A percentile compares a stretch with the other conserved stretches of the same genome.
Conservation (phyloP, 2,113 vertebrate species). For the Podarcis muralis region DNA sequence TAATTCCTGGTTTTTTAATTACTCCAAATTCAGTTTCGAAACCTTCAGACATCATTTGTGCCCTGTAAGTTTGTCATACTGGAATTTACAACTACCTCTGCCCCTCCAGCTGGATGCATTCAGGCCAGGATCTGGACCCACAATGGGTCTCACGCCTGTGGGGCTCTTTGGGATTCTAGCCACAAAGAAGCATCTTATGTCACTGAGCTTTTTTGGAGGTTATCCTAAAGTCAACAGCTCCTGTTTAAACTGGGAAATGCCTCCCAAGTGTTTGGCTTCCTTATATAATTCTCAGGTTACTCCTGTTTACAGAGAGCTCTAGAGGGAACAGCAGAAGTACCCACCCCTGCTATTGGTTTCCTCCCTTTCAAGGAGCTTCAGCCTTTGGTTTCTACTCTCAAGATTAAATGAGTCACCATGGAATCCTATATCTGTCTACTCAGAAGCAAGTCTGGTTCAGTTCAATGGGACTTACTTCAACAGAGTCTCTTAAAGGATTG, state of each 20-base stretch:
- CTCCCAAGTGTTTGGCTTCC: not conserved
- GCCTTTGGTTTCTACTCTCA: too few relatives aligned
- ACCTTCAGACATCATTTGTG: not conserved
- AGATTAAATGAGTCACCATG: too few relatives aligned
- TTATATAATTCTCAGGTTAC: not conserved
- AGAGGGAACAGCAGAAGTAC: not conserved
- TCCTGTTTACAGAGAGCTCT: not conserved
- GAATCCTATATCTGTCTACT: too few relatives aligned
- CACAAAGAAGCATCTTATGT: not conserved
- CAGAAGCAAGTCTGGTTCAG: too few relatives aligned
- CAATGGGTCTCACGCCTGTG: not conserved
- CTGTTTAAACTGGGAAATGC: not conserved
- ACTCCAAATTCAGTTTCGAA: not conserved
- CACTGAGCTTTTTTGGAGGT: not conserved
- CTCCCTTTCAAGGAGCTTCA: not conserved
- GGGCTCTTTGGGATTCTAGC: not conserved
- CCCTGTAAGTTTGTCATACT: not conserved
- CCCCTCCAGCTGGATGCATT: not conserved
- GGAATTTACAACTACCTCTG: not conserved
- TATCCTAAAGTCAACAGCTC: not conserved
- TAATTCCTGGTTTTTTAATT: not conserved
- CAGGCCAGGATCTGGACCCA: not conserved
- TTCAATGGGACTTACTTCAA: too few relatives aligned
- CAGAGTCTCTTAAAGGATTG: not conserved
- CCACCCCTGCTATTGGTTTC: not conserved